Base-by-base conservation (phyloP, 2,797 vertebrate genomes). In the Tauraco hartlaubi region DNA sequence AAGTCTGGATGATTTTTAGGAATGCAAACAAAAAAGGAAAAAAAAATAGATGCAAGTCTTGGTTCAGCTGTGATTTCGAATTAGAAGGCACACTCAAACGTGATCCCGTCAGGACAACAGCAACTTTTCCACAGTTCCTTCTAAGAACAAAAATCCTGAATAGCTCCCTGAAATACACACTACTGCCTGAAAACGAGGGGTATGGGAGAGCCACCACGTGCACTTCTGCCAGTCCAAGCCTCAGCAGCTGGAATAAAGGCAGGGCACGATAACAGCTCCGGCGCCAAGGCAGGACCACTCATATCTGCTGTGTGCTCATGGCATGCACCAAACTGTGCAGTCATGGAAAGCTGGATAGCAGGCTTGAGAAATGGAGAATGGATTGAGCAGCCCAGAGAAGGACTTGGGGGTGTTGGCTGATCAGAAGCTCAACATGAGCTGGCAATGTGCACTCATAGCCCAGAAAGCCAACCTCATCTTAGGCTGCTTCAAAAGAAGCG, bases 1-100 rank as follows among this genome's bases (percentile, higher is more conserved):
- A 92, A 82, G 75, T 89, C 92, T 86, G 67, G 86, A 83, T 91
- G 84, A 92, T 61, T 93, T 93, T 94, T 91, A 95, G 86, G 92
- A 97, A 97, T 87, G 93, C 69, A 92, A 95, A 92, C 55, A 86
- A 72, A 90, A 6, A 3, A 62, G 21, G 2, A 21, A 39, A 44
- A 12, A 10, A 20, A 44, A 39, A 37, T 3, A 71, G 17, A 86
- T 46, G 66, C 28, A 59, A 92, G 41, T 52, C 86, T 76, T 88
- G 51, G 31, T 94, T 96, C 80, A 95, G 77, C 71, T 89, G 84
- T 54, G 86, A 74, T 85, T 93, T 67, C 9, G 4, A 85, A 85
- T 82, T 67, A 88, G 48, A 96, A 48, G 63, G 39, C 85, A 79
- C 52, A 87, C 71, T 71, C 72, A 94, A 72, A 81, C 0, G 1